Evolutionary conservation across 2,797 vertebrate species (phyloP).

Genomic region (Onychomys arenicola): DNA sequence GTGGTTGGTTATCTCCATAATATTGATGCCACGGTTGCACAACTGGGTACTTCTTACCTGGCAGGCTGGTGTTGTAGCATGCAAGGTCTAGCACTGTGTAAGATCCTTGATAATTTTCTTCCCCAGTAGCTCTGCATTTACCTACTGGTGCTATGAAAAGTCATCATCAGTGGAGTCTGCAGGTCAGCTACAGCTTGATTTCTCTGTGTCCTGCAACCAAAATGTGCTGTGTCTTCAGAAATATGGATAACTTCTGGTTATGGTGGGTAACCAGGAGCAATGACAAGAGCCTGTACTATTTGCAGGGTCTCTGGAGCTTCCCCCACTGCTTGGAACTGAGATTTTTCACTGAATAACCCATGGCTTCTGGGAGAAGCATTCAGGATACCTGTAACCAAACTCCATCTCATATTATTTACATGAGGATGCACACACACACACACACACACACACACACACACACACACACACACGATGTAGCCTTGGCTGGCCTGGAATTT

Average conservation of each 20-base stretch:
- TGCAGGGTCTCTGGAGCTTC: no score
- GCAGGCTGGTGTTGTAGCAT: not conserved
- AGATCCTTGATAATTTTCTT: not conserved
- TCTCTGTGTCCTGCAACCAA: not conserved
- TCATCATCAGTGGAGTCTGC: not conserved
- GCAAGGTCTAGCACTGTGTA: not conserved
- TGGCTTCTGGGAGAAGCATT: not conserved
- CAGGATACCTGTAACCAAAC: not conserved
- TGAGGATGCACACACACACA: not conserved
- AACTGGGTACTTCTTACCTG: no score
- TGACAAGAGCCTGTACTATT: not conserved
- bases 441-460: not conserved
- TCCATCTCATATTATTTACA: no score
- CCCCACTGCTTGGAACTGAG: not conserved
- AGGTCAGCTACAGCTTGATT: not conserved
- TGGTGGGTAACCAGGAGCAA: not conserved
- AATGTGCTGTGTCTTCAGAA: not conserved
- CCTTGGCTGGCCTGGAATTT: not conserved
- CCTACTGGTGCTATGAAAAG: not conserved
- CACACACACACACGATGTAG: not conserved
- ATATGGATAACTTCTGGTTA: not conserved
- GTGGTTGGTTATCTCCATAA: not conserved
- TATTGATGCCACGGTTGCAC: not conserved
- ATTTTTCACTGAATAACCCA: not conserved
- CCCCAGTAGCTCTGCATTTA: not conserved